phyloP scores from a whole-genome alignment of 2,113 vertebrate genomes.

The Neopipo cinnamomea region DNA sequence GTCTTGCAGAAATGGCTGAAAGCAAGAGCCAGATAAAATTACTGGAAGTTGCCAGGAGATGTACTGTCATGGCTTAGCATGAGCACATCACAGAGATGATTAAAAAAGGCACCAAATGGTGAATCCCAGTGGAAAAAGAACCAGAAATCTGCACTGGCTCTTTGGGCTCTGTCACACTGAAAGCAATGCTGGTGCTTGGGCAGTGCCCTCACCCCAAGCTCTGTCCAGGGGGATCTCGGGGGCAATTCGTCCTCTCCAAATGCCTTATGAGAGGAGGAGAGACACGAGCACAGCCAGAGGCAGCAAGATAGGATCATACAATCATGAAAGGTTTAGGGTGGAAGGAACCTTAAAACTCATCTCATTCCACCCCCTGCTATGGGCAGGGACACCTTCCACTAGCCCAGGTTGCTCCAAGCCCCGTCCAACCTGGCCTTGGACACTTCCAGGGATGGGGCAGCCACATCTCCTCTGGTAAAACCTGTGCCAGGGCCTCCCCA shows the following conservation, averaged over 20 bases:
- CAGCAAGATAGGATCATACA: not conserved
- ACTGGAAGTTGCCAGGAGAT: constrained; percentile 36
- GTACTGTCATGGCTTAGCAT: not conserved
- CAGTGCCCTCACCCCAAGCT: accelerated
- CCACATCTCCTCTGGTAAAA: not conserved
- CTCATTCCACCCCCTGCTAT: not conserved
- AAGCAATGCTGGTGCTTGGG: not conserved
- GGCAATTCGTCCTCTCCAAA: not conserved
- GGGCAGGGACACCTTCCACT: not conserved
- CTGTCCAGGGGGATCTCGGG: too few species aligned
- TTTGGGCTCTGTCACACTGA: not conserved
- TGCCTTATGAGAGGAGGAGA: accelerated
- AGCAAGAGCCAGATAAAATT: not conserved
- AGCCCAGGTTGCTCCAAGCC: accelerated
- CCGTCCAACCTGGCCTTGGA: accelerated
- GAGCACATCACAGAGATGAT: accelerated
- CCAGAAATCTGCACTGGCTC: not conserved
- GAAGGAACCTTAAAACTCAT: not conserved
- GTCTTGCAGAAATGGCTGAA: not conserved
- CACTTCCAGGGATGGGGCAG: not conserved
- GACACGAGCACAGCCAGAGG: accelerated
- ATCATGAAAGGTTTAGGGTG: not conserved
- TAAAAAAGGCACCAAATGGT: not conserved
- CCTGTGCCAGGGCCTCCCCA: not conserved
- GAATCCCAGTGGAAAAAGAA: not conserved